Conservation (phyloP, 2,113 vertebrate species). For the Pachycephala philippinensis region DNA sequence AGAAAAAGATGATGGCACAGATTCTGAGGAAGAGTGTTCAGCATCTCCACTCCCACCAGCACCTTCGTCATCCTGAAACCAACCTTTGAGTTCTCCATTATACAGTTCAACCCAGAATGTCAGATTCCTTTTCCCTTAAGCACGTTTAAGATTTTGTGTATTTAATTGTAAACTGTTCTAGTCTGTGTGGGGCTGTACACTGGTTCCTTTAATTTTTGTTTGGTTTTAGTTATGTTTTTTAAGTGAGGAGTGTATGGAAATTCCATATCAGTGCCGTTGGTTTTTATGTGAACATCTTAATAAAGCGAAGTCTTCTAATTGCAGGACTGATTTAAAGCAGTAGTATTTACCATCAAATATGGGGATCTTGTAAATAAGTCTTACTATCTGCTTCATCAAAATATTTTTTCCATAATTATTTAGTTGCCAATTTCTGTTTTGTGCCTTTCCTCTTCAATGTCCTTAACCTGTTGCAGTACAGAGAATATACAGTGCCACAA, state of each 20-base stretch:
- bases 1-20: conserved; percentile 89
- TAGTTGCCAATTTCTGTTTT: conserved; percentile 78
- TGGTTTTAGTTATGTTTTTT: conserved; percentile 47
- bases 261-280: conserved; percentile 64
- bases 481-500: conserved; percentile 80
- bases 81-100: neutral
- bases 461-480: conserved; percentile 82
- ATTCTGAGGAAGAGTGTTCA: conserved; percentile 92
- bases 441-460: conserved; percentile 88
- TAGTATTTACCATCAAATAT: conserved; percentile 64
- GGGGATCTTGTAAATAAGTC: conserved; percentile 74
- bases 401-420: conserved; percentile 61
- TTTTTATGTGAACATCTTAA: conserved; percentile 66
- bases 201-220: conserved; percentile 62
- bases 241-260: conserved; percentile 54
- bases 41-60: conserved; percentile 69
- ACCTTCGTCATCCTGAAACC: conserved; percentile 70
- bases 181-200: conserved; percentile 83
- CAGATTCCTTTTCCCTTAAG: conserved; percentile 62
- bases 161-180: conserved; percentile 83
- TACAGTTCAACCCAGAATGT: conserved; percentile 23
- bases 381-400: conserved; percentile 71
- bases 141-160: conserved; percentile 80
- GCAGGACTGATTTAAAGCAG: conserved; percentile 56
- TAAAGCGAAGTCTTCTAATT: conserved; percentile 57